These are phyloP conservation scores for mouse (Mus musculus) DNA, from an alignment of 2,113 vertebrate genomes.

Conservation along the genomic window GRCm39 chr16:69095501-69096000, in stretches of 20 bases:
- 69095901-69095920: neutral
- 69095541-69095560: slow-evolving; percentile 85
- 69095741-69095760: slow-evolving; percentile 63
- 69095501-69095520: slow-evolving; percentile 82
- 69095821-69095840: neutral
- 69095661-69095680: slow-evolving; percentile 39
- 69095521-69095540: slow-evolving; percentile 84
- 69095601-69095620: slow-evolving; percentile 82
- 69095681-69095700: slow-evolving; percentile 67
- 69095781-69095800: slow-evolving; percentile 30
- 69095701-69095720: neutral
- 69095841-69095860: neutral
- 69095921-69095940: neutral
- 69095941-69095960: neutral
- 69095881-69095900: neutral
- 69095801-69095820: neutral
- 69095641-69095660: slow-evolving; percentile 73
- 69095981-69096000: neutral
- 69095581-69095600: slow-evolving; percentile 81
- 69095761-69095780: neutral
- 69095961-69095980: neutral
- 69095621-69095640: slow-evolving; percentile 75
- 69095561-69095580: slow-evolving; percentile 80
- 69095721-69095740: neutral
- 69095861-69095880: neutral